Conservation (phyloP, 1,140 invertebrate species). For the Heliconius eleuchia region DNA sequence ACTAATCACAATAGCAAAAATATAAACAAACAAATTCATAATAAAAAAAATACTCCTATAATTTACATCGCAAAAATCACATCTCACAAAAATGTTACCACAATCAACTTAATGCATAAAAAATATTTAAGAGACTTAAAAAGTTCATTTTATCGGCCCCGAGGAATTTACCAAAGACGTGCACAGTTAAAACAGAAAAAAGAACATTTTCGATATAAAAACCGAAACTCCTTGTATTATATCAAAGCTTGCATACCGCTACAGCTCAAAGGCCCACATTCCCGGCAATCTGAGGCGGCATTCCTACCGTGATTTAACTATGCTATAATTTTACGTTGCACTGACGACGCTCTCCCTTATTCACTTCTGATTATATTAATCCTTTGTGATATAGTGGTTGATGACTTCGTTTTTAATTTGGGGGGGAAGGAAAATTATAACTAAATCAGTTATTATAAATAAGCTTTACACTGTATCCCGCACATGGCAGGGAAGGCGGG, state of each 20-base stretch:
- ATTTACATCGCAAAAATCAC: too few relatives aligned
- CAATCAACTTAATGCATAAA: not conserved
- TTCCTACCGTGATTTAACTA: constrained; percentile 52
- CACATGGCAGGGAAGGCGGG: too few relatives aligned
- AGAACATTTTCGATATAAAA: constrained; percentile 38
- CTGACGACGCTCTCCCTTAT: constrained; percentile 38
- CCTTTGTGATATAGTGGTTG: constrained; percentile 1
- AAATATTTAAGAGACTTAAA: constrained; percentile 3
- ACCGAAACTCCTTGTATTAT: constrained; percentile 42
- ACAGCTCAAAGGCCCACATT: constrained; percentile 53
- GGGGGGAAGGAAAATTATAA: too few relatives aligned
- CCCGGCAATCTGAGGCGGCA: constrained; percentile 48
- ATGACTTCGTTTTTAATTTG: not conserved
- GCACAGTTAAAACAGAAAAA: constrained; percentile 21
- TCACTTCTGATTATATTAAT: constrained; percentile 26
- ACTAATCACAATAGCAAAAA: too few relatives aligned
- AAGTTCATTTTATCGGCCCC: constrained; percentile 17
- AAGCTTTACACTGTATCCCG: too few relatives aligned
- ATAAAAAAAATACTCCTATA: too few relatives aligned
- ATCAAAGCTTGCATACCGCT: constrained; percentile 42
- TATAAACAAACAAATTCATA: too few relatives aligned
- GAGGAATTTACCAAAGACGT: constrained; percentile 19
- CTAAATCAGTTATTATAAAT: too few relatives aligned
- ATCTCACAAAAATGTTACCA: too few relatives aligned
- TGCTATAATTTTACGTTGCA: constrained; percentile 47